These are phyloP conservation scores for Drymodes brunneopygia DNA, from an alignment of 2,113 vertebrate genomes.

Conservation along the genomic window DNA sequence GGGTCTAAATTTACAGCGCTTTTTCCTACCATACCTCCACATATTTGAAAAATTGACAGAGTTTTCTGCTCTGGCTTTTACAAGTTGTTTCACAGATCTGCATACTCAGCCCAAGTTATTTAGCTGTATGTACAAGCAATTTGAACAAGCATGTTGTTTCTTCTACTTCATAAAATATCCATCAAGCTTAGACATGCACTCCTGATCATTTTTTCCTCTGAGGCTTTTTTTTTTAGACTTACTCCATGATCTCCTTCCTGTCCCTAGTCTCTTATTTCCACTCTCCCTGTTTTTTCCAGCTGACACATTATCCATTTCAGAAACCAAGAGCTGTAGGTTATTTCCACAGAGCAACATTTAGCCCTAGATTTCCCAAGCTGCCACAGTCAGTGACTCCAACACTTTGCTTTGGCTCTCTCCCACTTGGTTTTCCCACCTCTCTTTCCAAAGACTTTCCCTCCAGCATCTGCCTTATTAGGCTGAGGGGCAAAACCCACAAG, in stretches of 20 bases:
- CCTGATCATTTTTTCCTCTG: neutral
- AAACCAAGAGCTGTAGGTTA: neutral
- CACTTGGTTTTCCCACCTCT: neutral
- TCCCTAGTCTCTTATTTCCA: neutral
- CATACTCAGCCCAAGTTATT: neutral
- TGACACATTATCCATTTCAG: neutral
- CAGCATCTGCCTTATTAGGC: neutral
- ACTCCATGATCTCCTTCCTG: neutral
- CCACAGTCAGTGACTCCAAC: neutral
- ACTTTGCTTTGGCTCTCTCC: neutral
- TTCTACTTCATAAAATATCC: conserved; percentile 6
- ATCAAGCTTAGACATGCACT: neutral
- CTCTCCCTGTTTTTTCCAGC: neutral
- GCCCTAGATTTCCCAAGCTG: neutral
- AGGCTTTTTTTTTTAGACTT: neutral
- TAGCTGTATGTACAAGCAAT: neutral
- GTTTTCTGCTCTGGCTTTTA: neutral
- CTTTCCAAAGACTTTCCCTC: neutral
- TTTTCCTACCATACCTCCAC: neutral
- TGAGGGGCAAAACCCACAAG: neutral
- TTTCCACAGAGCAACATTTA: neutral
- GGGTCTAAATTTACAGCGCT: neutral
- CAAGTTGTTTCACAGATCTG: neutral
- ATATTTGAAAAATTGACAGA: neutral
- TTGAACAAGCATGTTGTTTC: neutral